Conservation (phyloP, 1,140 invertebrate genomes). For the Anastrepha obliqua region DNA sequence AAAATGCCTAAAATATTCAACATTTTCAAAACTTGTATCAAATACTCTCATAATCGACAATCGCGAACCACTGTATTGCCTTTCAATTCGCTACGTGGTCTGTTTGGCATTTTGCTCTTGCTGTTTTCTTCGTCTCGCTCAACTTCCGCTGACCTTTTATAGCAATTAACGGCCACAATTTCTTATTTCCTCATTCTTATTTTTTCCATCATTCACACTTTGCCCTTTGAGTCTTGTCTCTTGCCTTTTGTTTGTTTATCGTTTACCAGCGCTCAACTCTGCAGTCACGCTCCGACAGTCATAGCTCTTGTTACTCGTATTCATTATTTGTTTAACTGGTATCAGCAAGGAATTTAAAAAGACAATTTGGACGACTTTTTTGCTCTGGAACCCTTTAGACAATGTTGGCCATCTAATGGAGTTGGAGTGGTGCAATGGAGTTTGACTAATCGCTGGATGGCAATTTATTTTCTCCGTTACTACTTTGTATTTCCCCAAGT, state of each 20-base stretch:
- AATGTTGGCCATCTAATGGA: background rate
- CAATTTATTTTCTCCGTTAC: background rate
- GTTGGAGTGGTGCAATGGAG: background rate
- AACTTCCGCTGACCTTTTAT: background rate
- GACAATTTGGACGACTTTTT: background rate
- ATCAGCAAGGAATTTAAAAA: slow-evolving; percentile 9
- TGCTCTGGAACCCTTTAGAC: background rate
- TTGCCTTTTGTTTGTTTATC: slow-evolving; percentile 14
- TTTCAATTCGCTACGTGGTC: background rate
- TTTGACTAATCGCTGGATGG: background rate
- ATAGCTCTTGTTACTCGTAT: background rate
- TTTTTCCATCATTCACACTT: background rate
- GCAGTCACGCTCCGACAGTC: background rate
- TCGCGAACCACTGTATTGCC: background rate
- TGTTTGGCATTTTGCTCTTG: background rate
- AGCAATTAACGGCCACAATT: background rate
- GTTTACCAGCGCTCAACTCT: background rate
- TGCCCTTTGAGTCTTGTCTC: background rate
- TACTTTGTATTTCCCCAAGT: background rate
- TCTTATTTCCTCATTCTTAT: background rate
- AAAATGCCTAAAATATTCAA: no score
- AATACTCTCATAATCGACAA: no score
- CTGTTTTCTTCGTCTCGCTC: background rate
- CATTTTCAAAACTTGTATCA: no score
- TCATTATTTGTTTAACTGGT: slow-evolving; percentile 22